These are phyloP conservation scores for Ladona fulva DNA, from an alignment of 1,140 invertebrate species.

Conservation along the genomic window DNA sequence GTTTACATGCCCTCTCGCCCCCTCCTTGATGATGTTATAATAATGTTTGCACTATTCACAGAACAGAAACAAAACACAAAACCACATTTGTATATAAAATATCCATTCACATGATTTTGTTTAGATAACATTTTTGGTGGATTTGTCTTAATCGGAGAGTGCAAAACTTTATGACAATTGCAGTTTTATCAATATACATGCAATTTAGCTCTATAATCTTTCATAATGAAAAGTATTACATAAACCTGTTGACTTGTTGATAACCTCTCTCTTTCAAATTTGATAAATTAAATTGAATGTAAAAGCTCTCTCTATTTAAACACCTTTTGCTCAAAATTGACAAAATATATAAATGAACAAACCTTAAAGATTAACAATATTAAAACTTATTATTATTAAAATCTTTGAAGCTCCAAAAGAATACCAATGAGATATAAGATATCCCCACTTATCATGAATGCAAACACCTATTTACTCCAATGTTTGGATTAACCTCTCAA, in stretches of 20 bases:
- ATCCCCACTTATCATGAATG: constrained; percentile 5
- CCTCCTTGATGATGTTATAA: neutral
- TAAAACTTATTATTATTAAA: neutral
- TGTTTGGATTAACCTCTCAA: neutral
- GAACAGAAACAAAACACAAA: constrained; percentile 10
- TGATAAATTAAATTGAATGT: too few species aligned
- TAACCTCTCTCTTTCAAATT: neutral
- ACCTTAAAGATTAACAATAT: neutral
- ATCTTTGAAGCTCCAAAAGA: neutral
- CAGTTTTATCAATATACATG: neutral
- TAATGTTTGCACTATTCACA: constrained; percentile 9
- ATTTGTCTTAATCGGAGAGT: neutral
- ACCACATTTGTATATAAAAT: constrained; percentile 10
- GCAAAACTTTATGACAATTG: neutral
- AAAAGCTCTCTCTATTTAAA: neutral
- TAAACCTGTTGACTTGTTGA: neutral
- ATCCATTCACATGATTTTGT: neutral
- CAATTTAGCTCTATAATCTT: neutral
- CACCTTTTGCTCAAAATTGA: neutral
- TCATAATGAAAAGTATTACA: neutral
- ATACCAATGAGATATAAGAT: neutral
- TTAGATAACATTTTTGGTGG: constrained; percentile 3
- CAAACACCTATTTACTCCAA: neutral
- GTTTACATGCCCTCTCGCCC: neutral
- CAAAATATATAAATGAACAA: neutral